Base-by-base conservation (phyloP, 2,113 vertebrate species). In the Gobio gobio region DNA sequence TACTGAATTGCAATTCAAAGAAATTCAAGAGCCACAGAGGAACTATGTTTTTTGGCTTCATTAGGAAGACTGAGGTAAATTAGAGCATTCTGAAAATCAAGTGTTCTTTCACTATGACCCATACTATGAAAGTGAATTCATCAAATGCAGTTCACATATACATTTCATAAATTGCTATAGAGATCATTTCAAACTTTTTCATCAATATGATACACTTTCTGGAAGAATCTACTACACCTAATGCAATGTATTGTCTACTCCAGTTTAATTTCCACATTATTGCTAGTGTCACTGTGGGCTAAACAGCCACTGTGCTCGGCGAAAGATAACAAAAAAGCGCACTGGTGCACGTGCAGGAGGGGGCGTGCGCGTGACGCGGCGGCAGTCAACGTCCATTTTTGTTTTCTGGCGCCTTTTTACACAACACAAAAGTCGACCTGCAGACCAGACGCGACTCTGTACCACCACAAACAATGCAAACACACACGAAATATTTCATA, bases 361-460 rank as follows among this genome's bases (percentile, higher is more conserved):
- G 78, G 79, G 79, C 63, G 79, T 82, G 63, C 79, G 79, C 79
- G 47, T 82, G 47, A 70, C 59, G 24, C 78, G 10, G 43, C 78
- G 18, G 9, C 54, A 12, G 20, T 1, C 20, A 58, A 68, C 63
- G 22, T 58, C 81, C 80, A 66, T 81, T 84, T 93, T 92, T 94
- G 92, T 89, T 89, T 93, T 91, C 92, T 90, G 93, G 93, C 94
- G 94, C 94, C 94, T 92, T 95, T 95, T 95, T 93, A n/a, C 18
- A 56, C 18, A 56, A 56, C 45, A 33, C 1, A 72, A 56, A 22
- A 58, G 13, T 18, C 7, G 6, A 58, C 12, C 13, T 9, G 56
- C 33, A 8, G 24, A 5, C 1, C 0, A 22, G 22, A 18, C 12
- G 3, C 2, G 43, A 24, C n/a, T 22, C 12, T 24, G 40, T 18